Base-by-base conservation (phyloP, 2,888 invertebrate species). In the Piscicola geometra region DNA sequence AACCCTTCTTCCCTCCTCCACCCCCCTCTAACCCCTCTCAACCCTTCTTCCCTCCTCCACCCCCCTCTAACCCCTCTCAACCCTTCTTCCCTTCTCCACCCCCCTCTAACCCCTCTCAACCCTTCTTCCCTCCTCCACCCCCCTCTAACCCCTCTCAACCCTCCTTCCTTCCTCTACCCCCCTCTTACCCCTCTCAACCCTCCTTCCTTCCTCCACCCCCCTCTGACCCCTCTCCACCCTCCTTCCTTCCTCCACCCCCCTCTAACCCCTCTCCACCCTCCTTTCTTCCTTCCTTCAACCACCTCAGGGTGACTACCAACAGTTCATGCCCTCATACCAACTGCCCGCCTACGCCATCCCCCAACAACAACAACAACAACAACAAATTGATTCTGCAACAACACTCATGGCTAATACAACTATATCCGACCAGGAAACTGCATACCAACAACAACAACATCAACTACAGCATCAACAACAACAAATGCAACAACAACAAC, bases 151-250 rank as follows among this genome's bases (percentile, higher is more conserved):
- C 9, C 25, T 9, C 1, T n/a, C 71, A 41, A 32, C 41, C 71
- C 50, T 30, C 71, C 50, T 32, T 28, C 71, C 28, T 50, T 30
- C 64, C 64, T 64, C 30, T 9, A 32, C 71, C 21, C 47, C 71
- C 71, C 50, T 25, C 71, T n/a, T 25, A 35, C 32, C 35, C 21
- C 33, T 25, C 68, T 0, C 15, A 33, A 35, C 68, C 35, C n/a
- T 18, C 36, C 2, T 1, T 1, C 41, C 41, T 9, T 15, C 41
- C 15, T 41, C 41, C 41, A 41, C 41, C 5, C 15, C 41, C 41
- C 15, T 9, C 15, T 41, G 41, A 15, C 41, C 41, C 5, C 15
- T 15, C 15, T 9, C 41, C 41, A 41, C 41, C 5, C 5, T 5
- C 41, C n/a, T n/a, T n/a, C 9, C 41, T 41, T 41, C 9, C 9